phyloP scores from a whole-genome alignment of 2,113 vertebrate genomes.

The Fulmarus glacialis region DNA sequence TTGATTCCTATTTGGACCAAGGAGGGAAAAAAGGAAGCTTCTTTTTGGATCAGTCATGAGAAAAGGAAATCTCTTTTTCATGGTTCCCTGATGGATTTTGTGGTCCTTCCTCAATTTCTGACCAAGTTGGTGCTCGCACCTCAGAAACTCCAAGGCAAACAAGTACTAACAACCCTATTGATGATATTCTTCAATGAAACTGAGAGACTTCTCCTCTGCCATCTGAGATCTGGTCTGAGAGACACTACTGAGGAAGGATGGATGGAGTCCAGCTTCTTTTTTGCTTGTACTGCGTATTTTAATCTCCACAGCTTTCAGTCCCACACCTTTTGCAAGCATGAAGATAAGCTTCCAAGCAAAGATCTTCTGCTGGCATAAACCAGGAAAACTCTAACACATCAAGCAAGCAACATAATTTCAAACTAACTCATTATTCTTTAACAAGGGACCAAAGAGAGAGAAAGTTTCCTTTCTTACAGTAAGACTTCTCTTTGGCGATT shows the following conservation, averaged over 20 bases:
- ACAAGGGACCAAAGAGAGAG: neutral
- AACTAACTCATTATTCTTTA: neutral
- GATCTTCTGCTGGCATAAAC: neutral
- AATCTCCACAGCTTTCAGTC: neutral
- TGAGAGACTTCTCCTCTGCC: neutral
- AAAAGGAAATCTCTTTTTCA: neutral
- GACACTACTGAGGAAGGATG: neutral
- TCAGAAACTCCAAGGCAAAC: neutral
- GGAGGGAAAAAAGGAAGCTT: neutral
- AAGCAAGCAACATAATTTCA: neutral
- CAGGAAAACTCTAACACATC: neutral
- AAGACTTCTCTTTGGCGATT: neutral
- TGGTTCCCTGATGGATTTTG: neutral
- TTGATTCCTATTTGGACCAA: conserved; percentile 17
- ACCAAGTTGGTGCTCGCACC: neutral
- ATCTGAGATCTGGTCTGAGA: neutral
- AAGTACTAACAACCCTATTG: neutral
- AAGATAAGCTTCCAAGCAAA: conserved; percentile 1
- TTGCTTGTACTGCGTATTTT: neutral
- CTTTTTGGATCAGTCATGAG: neutral
- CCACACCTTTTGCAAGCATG: neutral
- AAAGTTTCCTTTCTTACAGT: neutral
- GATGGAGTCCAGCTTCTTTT: conserved; percentile 25
- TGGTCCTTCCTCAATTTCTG: neutral
- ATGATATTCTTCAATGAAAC: neutral